Evolutionary conservation across 1,140 invertebrate species (phyloP), one percentile per base, ranked within the genome.

Genomic region (Anthonomus grandis): DNA sequence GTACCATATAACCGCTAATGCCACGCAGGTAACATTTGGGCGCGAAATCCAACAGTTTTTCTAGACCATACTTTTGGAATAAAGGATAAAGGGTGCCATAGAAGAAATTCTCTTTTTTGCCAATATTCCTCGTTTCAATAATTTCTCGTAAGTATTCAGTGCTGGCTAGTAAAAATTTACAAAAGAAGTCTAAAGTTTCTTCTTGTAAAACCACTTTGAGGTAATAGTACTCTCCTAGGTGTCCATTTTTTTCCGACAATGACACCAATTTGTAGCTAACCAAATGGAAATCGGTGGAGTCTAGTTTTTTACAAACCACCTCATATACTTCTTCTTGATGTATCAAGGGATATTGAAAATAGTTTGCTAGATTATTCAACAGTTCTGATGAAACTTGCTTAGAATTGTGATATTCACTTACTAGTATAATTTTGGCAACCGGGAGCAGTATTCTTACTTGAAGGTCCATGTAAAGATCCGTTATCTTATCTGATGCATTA

Each of bases 241-340:
- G 54, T 10, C 54, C 54, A 34, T 49, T 57, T 41, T 15, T 48
- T 34, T 39, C 54, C 24, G 17, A 23, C 23, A 57, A 17, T n/a
- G 31, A 17, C n/a, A n/a, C 12, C 4, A 57, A n/a, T 10, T 41
- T 34, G n/a, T 49, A 57, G 19, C 19, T 17, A 10, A 25, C 0
- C 21, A 57, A 15, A 2, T 47, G 15, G 27, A 39, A 56, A 21
- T 37, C 21, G 25, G 18, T 38, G 8, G 44, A 31, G 17, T 24
- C 15, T 2, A 49, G 27, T 13, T 49, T 25, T 9, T 57, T 57
- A n/a, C 23, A 27, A 5, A 49, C 2, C n/a, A 49, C 25, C 50
- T 49, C 46, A 22, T 56, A 48, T 4, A 57, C 21, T 22, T 57
- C 54, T 24, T 57, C 54, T 50, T 50, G 45, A 34, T 50, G 48